Percentiles rank a stretch among this genome's conserved stretches.
Conservation (phyloP, 2,888 invertebrate species). For the Esperia sulphurella region DNA sequence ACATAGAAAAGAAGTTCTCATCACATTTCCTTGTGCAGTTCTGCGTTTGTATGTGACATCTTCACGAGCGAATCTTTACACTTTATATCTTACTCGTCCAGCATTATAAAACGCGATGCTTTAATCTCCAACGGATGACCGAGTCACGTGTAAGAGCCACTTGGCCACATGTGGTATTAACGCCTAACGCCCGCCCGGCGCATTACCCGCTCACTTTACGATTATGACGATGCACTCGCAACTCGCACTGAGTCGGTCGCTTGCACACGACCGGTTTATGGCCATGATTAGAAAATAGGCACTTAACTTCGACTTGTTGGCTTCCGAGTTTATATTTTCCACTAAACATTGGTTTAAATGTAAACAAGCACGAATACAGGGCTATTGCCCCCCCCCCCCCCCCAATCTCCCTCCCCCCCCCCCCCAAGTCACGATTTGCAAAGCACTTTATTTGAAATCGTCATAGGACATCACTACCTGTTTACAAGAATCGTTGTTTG, state of each 20-base stretch:
- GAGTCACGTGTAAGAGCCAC: constrained; percentile 19
- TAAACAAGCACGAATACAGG: too few species aligned
- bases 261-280: constrained; percentile 40
- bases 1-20: too few species aligned
- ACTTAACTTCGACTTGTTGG: constrained; percentile 18
- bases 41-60: too few species aligned
- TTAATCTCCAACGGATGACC: constrained; percentile 35
- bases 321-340: neutral
- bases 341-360: too few species aligned
- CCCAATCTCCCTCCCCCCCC: too few species aligned
- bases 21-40: too few species aligned
- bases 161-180: constrained; percentile 50
- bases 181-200: constrained; percentile 25
- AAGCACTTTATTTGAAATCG: too few species aligned
- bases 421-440: too few species aligned
- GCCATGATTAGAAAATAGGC: constrained; percentile 40
- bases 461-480: too few species aligned
- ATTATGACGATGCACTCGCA: constrained; percentile 51
- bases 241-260: constrained; percentile 32
- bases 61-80: neutral
- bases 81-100: neutral
- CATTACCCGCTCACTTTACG: constrained; percentile 49
- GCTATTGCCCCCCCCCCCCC: too few species aligned
- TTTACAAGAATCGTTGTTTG: too few species aligned
- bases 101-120: constrained; percentile 24